These are phyloP conservation scores for Simalia tracyae DNA, from an alignment of 2,797 vertebrate species.

Conservation along the genomic window DNA sequence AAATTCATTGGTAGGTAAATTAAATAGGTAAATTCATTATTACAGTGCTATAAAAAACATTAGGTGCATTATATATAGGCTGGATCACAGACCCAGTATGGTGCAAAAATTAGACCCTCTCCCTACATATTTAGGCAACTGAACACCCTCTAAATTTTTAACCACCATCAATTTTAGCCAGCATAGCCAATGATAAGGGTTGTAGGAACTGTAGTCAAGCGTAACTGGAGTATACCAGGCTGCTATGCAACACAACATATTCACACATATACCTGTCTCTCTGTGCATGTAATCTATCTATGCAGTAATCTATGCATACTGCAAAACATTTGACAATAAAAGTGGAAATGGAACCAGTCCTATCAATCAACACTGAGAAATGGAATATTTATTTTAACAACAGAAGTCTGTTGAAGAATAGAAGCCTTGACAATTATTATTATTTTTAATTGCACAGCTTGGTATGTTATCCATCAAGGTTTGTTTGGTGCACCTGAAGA, in stretches of 20 bases:
- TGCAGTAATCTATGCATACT: not conserved
- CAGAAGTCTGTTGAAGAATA: not conserved
- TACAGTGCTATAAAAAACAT: not conserved
- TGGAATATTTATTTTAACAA: not conserved
- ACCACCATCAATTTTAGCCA: not conserved
- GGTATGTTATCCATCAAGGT: too few species aligned
- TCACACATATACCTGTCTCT: not conserved
- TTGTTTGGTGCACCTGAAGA: not conserved
- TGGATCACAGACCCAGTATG: not conserved
- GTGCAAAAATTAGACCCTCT: not conserved
- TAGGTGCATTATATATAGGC: not conserved
- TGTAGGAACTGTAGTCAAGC: not conserved
- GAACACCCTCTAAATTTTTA: not conserved
- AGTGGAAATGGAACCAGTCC: not conserved
- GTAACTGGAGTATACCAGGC: not conserved
- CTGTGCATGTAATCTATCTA: not conserved
- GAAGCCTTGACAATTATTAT: not conserved
- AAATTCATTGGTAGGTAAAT: not conserved
- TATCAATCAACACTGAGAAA: not conserved
- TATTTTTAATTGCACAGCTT: too few species aligned
- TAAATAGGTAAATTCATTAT: not conserved
- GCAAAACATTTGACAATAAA: not conserved
- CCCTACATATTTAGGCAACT: not conserved
- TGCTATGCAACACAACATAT: not conserved
- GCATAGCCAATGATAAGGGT: not conserved